phyloP scores from a whole-genome alignment of 2,113 vertebrate genomes.

The Gasterosteus aculeatus region DNA sequence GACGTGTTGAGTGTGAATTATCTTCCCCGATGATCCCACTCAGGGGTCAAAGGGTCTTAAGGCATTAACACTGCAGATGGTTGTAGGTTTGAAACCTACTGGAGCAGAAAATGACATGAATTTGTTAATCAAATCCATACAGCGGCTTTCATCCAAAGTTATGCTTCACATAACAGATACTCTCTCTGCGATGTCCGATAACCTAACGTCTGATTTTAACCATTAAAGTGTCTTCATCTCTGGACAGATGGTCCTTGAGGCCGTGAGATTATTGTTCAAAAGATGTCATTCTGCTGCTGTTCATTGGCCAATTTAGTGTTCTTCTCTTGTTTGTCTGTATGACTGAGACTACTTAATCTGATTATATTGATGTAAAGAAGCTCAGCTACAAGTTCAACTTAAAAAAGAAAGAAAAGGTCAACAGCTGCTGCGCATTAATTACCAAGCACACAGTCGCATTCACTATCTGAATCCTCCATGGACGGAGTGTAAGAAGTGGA shows the following conservation, averaged over 20 bases:
- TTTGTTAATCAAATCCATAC: background rate
- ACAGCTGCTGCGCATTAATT: slow-evolving; percentile 20
- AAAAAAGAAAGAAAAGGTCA: background rate
- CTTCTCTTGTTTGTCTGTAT: slow-evolving; percentile 15
- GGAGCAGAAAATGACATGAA: background rate
- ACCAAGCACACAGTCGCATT: background rate
- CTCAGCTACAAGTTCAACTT: background rate
- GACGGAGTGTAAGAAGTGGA: too few species aligned
- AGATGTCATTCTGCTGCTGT: background rate
- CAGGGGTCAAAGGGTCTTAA: background rate
- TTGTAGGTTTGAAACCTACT: background rate
- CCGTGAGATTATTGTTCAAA: background rate
- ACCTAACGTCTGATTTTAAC: background rate
- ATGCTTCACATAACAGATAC: background rate
- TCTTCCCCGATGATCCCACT: background rate
- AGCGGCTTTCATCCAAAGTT: background rate
- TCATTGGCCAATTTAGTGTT: slow-evolving; percentile 7
- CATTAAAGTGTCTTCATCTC: background rate
- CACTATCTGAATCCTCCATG: too few species aligned
- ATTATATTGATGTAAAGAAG: slow-evolving; percentile 16
- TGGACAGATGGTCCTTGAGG: background rate
- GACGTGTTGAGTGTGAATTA: background rate
- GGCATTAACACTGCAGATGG: background rate
- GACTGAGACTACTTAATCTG: slow-evolving; percentile 38
- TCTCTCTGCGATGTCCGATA: background rate